These are phyloP conservation scores for Vespertilio murinus DNA, from an alignment of 2,797 vertebrate genomes.

Conservation along the genomic window DNA sequence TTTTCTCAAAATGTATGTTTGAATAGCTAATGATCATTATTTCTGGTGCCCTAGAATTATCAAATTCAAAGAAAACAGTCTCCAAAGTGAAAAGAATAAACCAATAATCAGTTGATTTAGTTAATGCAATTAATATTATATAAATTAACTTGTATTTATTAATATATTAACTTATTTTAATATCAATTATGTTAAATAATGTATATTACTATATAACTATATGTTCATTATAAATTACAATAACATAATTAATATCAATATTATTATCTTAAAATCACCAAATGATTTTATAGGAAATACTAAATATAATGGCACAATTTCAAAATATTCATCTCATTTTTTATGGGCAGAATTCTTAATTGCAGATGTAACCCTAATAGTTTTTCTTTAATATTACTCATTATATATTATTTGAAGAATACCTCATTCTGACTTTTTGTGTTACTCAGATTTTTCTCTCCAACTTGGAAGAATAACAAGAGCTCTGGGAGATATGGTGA, in stretches of 20 bases:
- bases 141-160: not conserved
- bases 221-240: not conserved
- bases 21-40: not conserved
- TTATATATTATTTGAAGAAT: constrained; percentile 64
- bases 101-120: not conserved
- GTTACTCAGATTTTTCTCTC: constrained; percentile 42
- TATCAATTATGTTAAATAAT: not conserved
- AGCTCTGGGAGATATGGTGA: not conserved
- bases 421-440: constrained; percentile 50
- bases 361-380: constrained; percentile 62
- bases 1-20: not conserved
- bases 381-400: constrained; percentile 60
- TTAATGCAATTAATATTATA: not conserved
- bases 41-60: not conserved
- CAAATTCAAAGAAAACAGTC: constrained; percentile 16
- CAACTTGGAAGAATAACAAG: not conserved
- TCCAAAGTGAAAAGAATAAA: constrained; percentile 50
- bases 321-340: constrained; percentile 72
- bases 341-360: constrained; percentile 71
- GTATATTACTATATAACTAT: not conserved
- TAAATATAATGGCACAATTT: constrained; percentile 75
- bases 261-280: not conserved
- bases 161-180: not conserved
- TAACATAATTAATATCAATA: not conserved
- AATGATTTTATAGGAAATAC: constrained; percentile 52